Evolutionary conservation across 37 sponge, comb jelly and placozoan genomes (phyloP), one percentile per base, ranked within the genome.

Genomic region (Diacarnus erythraeanus): DNA sequence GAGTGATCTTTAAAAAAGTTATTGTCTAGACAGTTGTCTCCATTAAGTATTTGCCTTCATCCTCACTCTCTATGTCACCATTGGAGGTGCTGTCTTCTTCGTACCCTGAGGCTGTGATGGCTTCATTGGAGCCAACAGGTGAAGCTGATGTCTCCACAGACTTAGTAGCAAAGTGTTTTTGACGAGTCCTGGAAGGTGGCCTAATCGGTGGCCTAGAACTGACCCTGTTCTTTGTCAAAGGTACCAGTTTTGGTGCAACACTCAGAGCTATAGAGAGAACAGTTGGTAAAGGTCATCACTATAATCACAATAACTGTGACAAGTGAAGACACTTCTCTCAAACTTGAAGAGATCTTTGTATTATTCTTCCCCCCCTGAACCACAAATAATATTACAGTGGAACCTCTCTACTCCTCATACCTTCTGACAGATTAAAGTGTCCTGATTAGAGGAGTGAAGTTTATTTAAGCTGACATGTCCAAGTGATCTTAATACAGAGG

Each of bases 11-110:
- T 47, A 12, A 2, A 72, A 17, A 72, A 5, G 20, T 42, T 72
- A 10, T 42, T 72, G 47, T 36, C 39, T 72, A 72, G 38, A 72
- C 72, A 2, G 72, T 72, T 17, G 72, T 43, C 38, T 72, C 72
- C 8, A 72, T 18, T n/a, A 72, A 72, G 2, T 43, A 3, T 6
- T n/a, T 4, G 20, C 42, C 72, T 43, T 43, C 72, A 21, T 72
- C 72, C 2, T 47, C 51, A 47, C 51, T 25, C 37, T 31, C 31
- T 39, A 36, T 31, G 4, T 18, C 36, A 31, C 69, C 25, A n/a
- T 25, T 64, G n/a, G 8, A 9, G 27, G 17, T 64, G n/a, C n/a
- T n/a, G n/a, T n/a, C 21, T 39, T 69, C 38, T 39, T 35, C 5
- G 38, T 35, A 20, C 38, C 25, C 29, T 61, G 64, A 6, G 29